Conservation (phyloP, 2,113 vertebrate genomes). For the Trogon melanurus region DNA sequence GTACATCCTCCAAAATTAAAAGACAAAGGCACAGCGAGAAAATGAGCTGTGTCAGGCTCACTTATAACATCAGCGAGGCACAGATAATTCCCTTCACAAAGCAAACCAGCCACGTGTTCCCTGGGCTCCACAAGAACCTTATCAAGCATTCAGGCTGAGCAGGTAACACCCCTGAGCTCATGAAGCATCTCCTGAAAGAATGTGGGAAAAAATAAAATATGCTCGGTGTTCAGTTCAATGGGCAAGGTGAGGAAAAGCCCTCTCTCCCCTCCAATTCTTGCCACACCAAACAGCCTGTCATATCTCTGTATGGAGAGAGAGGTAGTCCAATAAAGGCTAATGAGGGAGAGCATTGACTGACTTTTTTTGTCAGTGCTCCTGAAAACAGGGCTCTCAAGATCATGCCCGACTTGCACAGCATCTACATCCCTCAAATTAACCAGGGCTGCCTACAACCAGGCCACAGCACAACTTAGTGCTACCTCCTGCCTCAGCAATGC, state of each 20-base stretch:
- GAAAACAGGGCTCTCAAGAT: not conserved
- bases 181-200: not conserved
- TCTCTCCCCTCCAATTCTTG: not conserved
- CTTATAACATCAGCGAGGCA: not conserved
- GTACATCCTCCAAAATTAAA: constrained; percentile 23
- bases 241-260: not conserved
- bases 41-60: not conserved
- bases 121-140: not conserved
- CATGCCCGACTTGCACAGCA: not conserved
- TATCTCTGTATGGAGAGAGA: not conserved
- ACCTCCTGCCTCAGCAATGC: not conserved
- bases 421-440: not conserved
- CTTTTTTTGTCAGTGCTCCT: not conserved
- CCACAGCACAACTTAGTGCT: too few species aligned
- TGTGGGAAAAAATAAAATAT: not conserved
- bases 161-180: not conserved
- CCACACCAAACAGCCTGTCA: not conserved
- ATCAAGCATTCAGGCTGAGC: not conserved
- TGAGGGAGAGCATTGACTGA: not conserved
- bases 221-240: not conserved
- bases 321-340: not conserved
- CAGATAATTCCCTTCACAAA: not conserved
- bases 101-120: not conserved
- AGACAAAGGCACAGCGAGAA: constrained; percentile 18
- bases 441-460: not conserved